Base-by-base conservation (phyloP, 2,113 vertebrate species). In the Phainopepla nitens region DNA sequence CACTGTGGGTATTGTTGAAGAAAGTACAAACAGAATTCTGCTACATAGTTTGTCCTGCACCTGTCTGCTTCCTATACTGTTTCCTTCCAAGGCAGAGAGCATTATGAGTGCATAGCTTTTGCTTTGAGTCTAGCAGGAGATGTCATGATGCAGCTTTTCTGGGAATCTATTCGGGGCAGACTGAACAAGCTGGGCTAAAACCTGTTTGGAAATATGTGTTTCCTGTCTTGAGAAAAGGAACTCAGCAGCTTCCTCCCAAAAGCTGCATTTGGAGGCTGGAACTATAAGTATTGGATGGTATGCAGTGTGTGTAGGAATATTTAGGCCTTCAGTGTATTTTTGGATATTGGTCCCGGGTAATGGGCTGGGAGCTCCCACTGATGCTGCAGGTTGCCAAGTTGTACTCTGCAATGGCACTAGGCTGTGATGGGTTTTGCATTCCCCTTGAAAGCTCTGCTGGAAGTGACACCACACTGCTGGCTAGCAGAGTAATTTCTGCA, bases 361-460 rank as follows among this genome's bases (percentile, higher is more conserved):
- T 22, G 68, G 77, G 7, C 77, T 56, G 35, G 72, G 42, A 88
- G 45, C 41, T 88, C 62, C 73, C 13, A 41, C 2, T 23, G 50
- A 31, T 65, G 71, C 66, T 80, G 64, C 33, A 39, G 54, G 11
- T 76, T 90, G 85, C 92, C 90, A 96, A 92, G 82, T 8, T 41
- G 62, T 28, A 13, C 23, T 88, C 62, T 92, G 36, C 7, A 7
- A 13, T 84, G 77, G 65, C 73, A 39, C 56, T 42, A 41, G 47
- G n/a, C 56, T 69, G n/a, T 53, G 82, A 80, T 82, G 85, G 45
- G 76, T 92, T 96, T 94, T 90, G 62, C 92, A 86, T 92, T 82
- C 76, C 36, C 5, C 42, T 87, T 61, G 49, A 39, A 82, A 79
- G 54, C 56, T 23, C 49, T 72, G 49, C 82, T 93, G 47, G 73